phyloP scores from a whole-genome alignment of 2,888 invertebrate genomes.

The Ephialtes manifestator region DNA sequence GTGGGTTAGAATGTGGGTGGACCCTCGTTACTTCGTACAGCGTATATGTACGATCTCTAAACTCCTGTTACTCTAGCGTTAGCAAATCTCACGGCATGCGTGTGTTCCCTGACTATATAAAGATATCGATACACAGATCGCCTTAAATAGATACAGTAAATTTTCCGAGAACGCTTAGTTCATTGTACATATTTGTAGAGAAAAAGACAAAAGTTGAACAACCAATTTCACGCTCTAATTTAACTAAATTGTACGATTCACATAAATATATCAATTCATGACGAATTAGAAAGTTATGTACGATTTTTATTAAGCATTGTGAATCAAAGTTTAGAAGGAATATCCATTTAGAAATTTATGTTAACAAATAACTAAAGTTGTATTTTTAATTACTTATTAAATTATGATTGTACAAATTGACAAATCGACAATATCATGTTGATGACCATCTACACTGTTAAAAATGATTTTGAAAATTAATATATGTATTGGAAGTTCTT shows the following conservation, averaged over 20 bases:
- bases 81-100: background rate
- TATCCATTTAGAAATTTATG: background rate
- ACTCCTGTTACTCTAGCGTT: slow-evolving; percentile 5
- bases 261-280: background rate
- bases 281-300: background rate
- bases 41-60: slow-evolving; percentile 2
- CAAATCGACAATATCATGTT: too few species aligned
- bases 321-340: too few species aligned
- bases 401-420: too few species aligned
- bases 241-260: background rate
- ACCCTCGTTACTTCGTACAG: slow-evolving; percentile 70
- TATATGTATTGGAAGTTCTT: too few species aligned
- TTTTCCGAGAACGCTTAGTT: background rate
- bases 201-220: background rate
- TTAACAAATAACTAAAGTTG: too few species aligned
- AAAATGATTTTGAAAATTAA: too few species aligned
- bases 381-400: too few species aligned
- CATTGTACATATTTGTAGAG: background rate
- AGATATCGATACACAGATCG: background rate
- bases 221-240: background rate
- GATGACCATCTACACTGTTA: too few species aligned
- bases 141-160: background rate
- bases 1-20: slow-evolving; percentile 82
- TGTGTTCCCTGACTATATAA: background rate
- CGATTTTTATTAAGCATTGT: too few species aligned